Evolutionary conservation across 1,140 invertebrate species (phyloP).

Genomic region (Chironomus tepperi): DNA sequence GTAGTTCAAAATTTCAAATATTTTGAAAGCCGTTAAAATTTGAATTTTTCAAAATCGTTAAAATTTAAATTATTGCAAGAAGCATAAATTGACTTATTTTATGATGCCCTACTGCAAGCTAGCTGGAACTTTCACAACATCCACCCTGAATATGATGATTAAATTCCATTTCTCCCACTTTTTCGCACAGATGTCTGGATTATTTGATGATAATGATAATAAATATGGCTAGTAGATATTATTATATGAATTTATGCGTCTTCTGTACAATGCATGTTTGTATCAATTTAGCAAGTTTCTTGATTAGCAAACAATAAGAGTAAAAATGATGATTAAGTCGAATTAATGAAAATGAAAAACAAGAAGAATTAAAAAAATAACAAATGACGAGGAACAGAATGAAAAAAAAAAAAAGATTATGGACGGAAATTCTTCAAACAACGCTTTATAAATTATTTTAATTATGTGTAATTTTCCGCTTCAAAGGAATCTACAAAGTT

Average conservation of each 20-base stretch:
- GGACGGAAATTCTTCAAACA: background rate
- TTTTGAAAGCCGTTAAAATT: background rate
- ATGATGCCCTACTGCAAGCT: too few species aligned
- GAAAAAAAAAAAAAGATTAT: too few species aligned
- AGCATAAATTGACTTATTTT: too few species aligned
- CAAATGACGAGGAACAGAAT: too few species aligned
- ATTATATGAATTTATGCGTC: background rate
- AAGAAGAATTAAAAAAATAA: too few species aligned
- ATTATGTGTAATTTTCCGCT: too few species aligned
- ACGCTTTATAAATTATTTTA: background rate
- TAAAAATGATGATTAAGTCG: background rate
- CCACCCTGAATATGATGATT: background rate
- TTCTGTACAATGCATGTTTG: background rate
- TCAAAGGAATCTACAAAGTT: constrained; percentile 26
- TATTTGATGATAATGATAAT: constrained; percentile 15
- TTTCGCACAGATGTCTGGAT: background rate
- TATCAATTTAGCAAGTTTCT: background rate
- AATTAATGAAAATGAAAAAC: too few species aligned
- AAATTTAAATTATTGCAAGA: background rate
- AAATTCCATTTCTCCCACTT: background rate
- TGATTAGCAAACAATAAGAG: background rate
- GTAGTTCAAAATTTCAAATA: too few species aligned
- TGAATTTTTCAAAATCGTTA: background rate
- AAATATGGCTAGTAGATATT: constrained; percentile 4
- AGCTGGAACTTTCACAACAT: background rate